Evolutionary conservation across 2,113 vertebrate genomes (phyloP), one percentile per base, ranked within the genome.

Genomic region (Megaleporinus macrocephalus): DNA sequence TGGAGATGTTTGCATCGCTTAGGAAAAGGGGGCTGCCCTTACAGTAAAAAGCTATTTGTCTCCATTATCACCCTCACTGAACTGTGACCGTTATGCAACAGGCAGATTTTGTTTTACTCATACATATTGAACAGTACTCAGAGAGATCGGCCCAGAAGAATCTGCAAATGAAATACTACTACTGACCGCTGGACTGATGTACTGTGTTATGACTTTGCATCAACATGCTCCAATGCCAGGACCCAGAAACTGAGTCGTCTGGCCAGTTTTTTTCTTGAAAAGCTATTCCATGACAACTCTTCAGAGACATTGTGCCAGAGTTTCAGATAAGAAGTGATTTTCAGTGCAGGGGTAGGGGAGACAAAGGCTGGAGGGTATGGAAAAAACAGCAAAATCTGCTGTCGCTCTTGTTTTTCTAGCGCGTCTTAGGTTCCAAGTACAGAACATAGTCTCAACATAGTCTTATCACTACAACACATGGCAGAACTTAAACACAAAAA

Each of bases 321-420:
- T 30, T 65, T 24, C 44, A 44, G 44, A 62, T 51, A 74, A 79
- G 71, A 66, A 29, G 24, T 33, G 70, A 79, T 55, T 83, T 65
- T 78, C 29, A 26, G 57, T 24, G 1, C 69, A 73, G 47, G 3
- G 57, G 14, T 22, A 27, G 4, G 15, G 47, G 24, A 44, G 66
- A 65, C 16, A 14, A 13, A 33, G 49, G 22, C 57, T 59, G 62
- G 22, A 20, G 18, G 44, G 30, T 22, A 26, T 0, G 18, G 51
- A 71, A 78, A 70, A 76, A 53, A 57, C 66, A 55, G 59, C 61
- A 55, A 69, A 53, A 27, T 41, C 6, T 9, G 20, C 12, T 65
- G 7, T 29, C 47, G 27, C 15, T 36, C 20, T 24, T 30, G 20
- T n/a, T 30, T 36, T 53, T 68, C 33, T 79, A 24, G 27, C 26